Conservation (phyloP, 2,113 vertebrate species). For the Xerus inauris region DNA sequence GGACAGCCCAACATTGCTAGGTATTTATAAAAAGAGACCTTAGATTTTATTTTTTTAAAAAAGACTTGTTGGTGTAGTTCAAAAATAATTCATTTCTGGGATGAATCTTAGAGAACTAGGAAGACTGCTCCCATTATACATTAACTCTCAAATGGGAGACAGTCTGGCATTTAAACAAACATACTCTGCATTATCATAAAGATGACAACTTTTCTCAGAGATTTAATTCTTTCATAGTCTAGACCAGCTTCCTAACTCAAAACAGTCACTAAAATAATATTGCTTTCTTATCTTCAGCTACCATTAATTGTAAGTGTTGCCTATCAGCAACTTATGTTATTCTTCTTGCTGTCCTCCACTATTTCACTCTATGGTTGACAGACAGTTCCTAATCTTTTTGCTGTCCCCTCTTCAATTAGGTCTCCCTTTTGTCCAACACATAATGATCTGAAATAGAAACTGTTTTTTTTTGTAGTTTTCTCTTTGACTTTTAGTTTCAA, state of each 20-base stretch:
- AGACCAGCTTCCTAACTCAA: conserved; percentile 11
- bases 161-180: conserved; percentile 22
- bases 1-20: not conserved
- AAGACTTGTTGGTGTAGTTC: not conserved
- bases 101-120: conserved; percentile 5
- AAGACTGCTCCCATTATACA: conserved; percentile 9
- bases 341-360: not conserved
- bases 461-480: conserved; percentile 45
- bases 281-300: conserved; percentile 18
- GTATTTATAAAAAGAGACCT: conserved; percentile 30
- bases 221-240: not conserved
- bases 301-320: not conserved
- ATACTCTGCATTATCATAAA: conserved; percentile 19
- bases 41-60: not conserved
- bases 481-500: conserved; percentile 65
- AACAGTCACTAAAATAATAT: conserved; percentile 29
- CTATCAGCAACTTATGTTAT: not conserved
- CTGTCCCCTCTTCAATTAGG: not conserved
- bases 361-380: not conserved
- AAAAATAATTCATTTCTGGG: not conserved
- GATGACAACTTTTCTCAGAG: not conserved
- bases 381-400: conserved; percentile 7
- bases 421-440: conserved; percentile 34
- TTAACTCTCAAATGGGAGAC: conserved; percentile 24
- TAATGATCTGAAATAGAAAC: not conserved